Percentiles rank a stretch among this genome's conserved stretches.
phyloP scores from a whole-genome alignment of 2,113 vertebrate genomes.

The Osmerus eperlanus region DNA sequence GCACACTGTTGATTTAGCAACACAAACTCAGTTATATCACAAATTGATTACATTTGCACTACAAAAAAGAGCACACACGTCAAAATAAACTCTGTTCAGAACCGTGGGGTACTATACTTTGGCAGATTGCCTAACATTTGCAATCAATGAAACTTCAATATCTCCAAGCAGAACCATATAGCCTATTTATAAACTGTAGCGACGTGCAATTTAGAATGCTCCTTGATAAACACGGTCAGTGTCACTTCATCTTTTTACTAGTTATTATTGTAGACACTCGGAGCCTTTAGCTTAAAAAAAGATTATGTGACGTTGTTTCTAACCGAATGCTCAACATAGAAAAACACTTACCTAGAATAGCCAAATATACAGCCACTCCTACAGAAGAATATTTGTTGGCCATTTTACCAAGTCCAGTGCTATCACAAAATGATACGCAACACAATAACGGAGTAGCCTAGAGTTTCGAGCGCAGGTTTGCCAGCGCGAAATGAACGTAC shows the following conservation, averaged over 20 bases:
- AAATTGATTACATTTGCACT: neutral
- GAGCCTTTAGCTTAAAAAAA: neutral
- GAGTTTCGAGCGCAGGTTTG: constrained; percentile 38
- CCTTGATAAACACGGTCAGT: neutral
- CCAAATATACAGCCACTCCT: constrained; percentile 38
- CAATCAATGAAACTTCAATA: too few relatives aligned
- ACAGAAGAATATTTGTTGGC: constrained; percentile 7
- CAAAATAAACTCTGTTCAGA: too few relatives aligned
- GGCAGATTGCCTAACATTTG: too few relatives aligned
- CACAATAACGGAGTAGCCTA: neutral
- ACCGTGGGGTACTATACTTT: too few relatives aligned
- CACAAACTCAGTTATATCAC: constrained; percentile 9
- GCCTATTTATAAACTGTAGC: too few relatives aligned
- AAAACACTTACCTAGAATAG: constrained; percentile 60
- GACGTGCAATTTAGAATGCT: too few relatives aligned
- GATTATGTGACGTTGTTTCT: constrained; percentile 1
- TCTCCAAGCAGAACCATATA: too few relatives aligned
- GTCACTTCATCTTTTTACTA: too few relatives aligned
- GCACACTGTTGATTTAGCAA: constrained; percentile 8
- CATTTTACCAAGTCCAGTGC: constrained; percentile 46
- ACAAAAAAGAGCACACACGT: too few relatives aligned
- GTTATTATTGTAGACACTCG: too few relatives aligned
- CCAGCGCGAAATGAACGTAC: neutral
- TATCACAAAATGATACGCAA: constrained; percentile 7
- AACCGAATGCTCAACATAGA: neutral